A percentile compares a stretch with the other conserved stretches of the same genome.
Conservation (phyloP, 1,140 invertebrate genomes). For the Ceratina calcarata region DNA sequence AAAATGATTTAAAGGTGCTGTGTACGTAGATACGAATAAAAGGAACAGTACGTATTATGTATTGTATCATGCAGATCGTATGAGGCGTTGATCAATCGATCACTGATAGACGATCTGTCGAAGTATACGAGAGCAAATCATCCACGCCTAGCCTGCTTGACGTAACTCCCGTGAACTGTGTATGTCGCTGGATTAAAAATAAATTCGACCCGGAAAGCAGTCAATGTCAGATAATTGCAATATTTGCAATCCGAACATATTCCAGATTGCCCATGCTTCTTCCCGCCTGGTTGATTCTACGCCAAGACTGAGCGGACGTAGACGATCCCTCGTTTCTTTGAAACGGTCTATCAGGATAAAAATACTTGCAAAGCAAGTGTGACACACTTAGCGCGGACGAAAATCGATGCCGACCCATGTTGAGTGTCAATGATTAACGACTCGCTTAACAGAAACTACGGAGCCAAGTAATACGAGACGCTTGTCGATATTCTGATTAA, state of each 20-base stretch:
- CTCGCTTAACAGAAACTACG: constrained; percentile 40
- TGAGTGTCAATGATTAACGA: constrained; percentile 51
- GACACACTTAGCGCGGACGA: constrained; percentile 15
- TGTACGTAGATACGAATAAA: not conserved
- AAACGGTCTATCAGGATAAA: not conserved
- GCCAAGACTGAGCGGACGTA: not conserved
- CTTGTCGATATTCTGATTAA: constrained; percentile 54
- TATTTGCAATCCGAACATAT: constrained; percentile 18
- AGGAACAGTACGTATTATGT: constrained; percentile 14
- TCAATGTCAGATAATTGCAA: constrained; percentile 55
- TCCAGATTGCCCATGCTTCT: constrained; percentile 21
- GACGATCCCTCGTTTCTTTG: not conserved
- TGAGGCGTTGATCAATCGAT: constrained; percentile 50
- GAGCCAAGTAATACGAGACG: constrained; percentile 30
- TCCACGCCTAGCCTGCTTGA: constrained; percentile 58
- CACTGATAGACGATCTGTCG: constrained; percentile 31
- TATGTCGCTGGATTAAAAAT: constrained; percentile 58
- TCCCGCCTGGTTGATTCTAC: too few relatives aligned
- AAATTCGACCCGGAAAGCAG: constrained; percentile 48
- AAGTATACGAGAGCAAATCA: constrained; percentile 50
- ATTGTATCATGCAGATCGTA: not conserved
- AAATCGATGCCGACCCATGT: constrained; percentile 43
- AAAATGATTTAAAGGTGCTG: not conserved
- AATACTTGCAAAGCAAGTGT: constrained; percentile 12
- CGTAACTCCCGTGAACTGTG: constrained; percentile 51